Percentiles rank a stretch among this genome's conserved stretches.
These are phyloP conservation scores for Drosophila prosaltans DNA, from an alignment of 1,140 invertebrate genomes.

Conservation along the genomic window DNA sequence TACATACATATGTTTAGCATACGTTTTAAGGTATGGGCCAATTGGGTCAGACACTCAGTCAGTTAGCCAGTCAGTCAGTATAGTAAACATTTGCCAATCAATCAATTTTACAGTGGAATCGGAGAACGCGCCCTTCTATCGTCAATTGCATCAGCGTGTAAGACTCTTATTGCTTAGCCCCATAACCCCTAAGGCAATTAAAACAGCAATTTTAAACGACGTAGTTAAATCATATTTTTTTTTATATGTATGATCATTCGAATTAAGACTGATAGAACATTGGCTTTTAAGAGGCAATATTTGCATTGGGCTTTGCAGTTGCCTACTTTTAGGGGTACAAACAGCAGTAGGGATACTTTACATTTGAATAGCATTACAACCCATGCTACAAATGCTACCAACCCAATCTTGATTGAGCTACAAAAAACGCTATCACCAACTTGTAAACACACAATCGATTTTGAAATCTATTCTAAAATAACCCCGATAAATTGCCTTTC, in stretches of 20 bases:
- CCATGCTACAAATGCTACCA: too few relatives aligned
- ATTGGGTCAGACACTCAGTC: slow-evolving; percentile 31
- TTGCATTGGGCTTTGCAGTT: background rate
- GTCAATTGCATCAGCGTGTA: slow-evolving; percentile 47
- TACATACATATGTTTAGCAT: background rate
- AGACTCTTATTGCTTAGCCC: background rate
- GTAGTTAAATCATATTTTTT: slow-evolving; percentile 31
- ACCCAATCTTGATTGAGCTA: too few relatives aligned
- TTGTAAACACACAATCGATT: background rate
- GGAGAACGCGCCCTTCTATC: slow-evolving; percentile 34
- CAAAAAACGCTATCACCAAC: too few relatives aligned
- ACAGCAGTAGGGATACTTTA: background rate
- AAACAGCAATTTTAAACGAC: slow-evolving; percentile 13
- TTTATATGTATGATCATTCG: background rate
- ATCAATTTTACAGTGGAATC: slow-evolving; percentile 57
- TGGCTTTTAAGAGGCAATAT: background rate
- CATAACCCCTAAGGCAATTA: slow-evolving; percentile 7
- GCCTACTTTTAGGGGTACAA: background rate
- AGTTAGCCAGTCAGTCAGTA: background rate
- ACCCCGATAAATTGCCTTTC: background rate
- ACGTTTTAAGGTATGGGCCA: background rate
- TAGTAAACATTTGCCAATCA: slow-evolving; percentile 38
- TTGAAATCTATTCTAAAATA: slow-evolving; percentile 1
- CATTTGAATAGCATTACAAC: background rate
- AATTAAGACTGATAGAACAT: background rate